These are phyloP conservation scores for mouse (Mus musculus) DNA, from an alignment of 2,113 vertebrate genomes.

Conservation along the genomic window GRCm39 chr4:100035501-100036000, in stretches of 20 bases:
- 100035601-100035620: constrained; percentile 43
- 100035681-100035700: constrained; percentile 59
- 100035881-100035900: neutral
- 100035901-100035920: constrained; percentile 2
- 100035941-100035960: neutral
- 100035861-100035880: neutral
- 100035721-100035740: neutral
- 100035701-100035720: neutral
- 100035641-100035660: constrained; percentile 62
- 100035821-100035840: neutral
- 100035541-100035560: neutral
- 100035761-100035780: neutral
- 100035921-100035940: neutral
- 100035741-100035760: neutral
- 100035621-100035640: constrained; percentile 51
- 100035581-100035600: constrained; percentile 9
- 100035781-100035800: neutral
- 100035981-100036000: constrained; percentile 38
- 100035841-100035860: constrained; percentile 10
- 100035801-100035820: constrained; percentile 14
- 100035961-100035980: constrained; percentile 45
- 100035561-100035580: neutral
- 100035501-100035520: neutral
- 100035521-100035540: neutral
- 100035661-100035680: constrained; percentile 66